Percentiles rank a stretch among this genome's conserved stretches.
Evolutionary conservation across 2,888 invertebrate species (phyloP).

Genomic region (Priocnemis perturbator): DNA sequence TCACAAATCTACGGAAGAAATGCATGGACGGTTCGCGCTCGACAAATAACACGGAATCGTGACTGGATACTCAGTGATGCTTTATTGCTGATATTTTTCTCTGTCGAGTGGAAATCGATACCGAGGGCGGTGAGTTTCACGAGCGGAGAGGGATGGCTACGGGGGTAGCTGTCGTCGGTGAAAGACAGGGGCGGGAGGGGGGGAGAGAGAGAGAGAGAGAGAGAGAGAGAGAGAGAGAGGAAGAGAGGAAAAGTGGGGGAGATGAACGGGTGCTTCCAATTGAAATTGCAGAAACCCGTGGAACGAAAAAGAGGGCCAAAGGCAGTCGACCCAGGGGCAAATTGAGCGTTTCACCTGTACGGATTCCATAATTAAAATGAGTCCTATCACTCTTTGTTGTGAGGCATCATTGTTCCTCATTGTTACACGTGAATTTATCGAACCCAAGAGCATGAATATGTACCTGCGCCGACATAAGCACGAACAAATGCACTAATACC

Average conservation of each 20-base stretch:
- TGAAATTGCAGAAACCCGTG: conserved; percentile 41
- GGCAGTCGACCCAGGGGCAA: conserved; percentile 46
- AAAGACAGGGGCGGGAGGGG: conserved; percentile 24
- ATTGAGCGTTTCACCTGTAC: conserved; percentile 57
- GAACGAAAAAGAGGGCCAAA: conserved; percentile 38
- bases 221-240: conserved; percentile 24
- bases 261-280: conserved; percentile 27
- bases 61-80: conserved; percentile 44
- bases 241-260: not conserved
- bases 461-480: not conserved
- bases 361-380: conserved; percentile 67
- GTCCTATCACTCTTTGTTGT: conserved; percentile 18
- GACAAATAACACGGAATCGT: conserved; percentile 10
- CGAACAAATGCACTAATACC: not conserved
- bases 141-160: not conserved
- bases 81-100: conserved; percentile 33
- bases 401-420: not conserved
- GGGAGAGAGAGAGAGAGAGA: conserved; percentile 26
- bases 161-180: not conserved
- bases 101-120: conserved; percentile 45
- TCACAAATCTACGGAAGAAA: not conserved
- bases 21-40: not conserved
- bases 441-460: too few relatives aligned
- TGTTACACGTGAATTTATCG: too few relatives aligned
- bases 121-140: not conserved